A percentile compares a stretch with the other conserved stretches of the same genome.
phyloP scores from a whole-genome alignment of 1,140 invertebrate species.

The Dendrolimus punctatus region DNA sequence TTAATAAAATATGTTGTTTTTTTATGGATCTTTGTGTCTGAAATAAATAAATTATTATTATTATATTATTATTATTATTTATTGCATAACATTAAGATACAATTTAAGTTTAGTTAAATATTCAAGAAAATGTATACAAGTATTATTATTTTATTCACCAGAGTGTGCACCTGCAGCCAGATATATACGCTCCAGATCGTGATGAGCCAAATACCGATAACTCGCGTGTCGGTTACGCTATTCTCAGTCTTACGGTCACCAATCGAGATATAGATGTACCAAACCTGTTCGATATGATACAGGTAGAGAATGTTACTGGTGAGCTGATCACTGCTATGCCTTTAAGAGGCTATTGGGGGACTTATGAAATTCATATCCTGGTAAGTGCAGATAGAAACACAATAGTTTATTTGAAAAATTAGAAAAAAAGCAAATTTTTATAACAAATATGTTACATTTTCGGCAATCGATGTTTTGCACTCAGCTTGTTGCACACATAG shows the following conservation, averaged over 20 bases:
- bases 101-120: too few relatives aligned
- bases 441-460: too few relatives aligned
- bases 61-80: too few relatives aligned
- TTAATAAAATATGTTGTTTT: too few relatives aligned
- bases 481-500: too few relatives aligned
- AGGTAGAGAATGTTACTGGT: constrained; percentile 44
- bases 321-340: constrained; percentile 48
- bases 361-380: constrained; percentile 54
- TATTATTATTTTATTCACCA: constrained; percentile 18
- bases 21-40: too few relatives aligned
- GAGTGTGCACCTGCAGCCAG: constrained; percentile 30
- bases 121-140: neutral
- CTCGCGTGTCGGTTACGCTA: constrained; percentile 61
- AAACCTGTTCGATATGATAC: constrained; percentile 56
- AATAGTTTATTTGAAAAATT: neutral
- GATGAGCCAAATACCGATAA: constrained; percentile 69
- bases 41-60: too few relatives aligned
- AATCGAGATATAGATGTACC: constrained; percentile 38
- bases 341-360: constrained; percentile 70
- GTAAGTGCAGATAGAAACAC: constrained; percentile 36
- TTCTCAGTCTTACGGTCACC: constrained; percentile 32
- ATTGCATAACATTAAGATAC: too few relatives aligned
- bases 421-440: too few relatives aligned
- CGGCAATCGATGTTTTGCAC: too few relatives aligned
- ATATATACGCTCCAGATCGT: constrained; percentile 61